These are phyloP conservation scores for Rhopalosiphum nymphaeae DNA, from an alignment of 2,888 invertebrate species.

Conservation along the genomic window DNA sequence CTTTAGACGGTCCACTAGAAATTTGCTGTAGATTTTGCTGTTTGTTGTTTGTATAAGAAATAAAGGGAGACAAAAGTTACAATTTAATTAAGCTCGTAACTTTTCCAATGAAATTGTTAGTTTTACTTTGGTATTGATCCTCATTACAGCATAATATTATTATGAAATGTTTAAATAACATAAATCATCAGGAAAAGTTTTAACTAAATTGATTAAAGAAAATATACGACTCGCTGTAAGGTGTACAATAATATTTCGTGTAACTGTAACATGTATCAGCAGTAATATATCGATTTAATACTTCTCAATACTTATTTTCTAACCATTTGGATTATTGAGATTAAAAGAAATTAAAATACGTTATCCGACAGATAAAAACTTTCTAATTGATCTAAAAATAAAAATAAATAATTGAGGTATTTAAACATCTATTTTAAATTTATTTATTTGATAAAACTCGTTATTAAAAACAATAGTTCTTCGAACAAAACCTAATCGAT, in stretches of 20 bases:
- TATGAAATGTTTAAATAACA: background rate
- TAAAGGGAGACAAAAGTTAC: background rate
- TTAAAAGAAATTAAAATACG: background rate
- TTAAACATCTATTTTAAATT: background rate
- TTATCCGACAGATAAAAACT: background rate
- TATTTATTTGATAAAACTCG: background rate
- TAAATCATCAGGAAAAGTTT: slow-evolving; percentile 8
- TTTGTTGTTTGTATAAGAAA: background rate
- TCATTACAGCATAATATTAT: background rate
- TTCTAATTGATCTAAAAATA: background rate
- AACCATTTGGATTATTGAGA: background rate
- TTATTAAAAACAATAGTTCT: background rate
- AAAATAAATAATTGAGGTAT: background rate
- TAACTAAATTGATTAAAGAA: background rate
- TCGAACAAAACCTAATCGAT: background rate
- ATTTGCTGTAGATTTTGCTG: background rate
- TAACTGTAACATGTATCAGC: background rate
- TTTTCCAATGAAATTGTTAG: slow-evolving; percentile 12
- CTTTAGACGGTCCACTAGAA: background rate
- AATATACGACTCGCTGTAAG: background rate
- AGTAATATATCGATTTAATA: background rate
- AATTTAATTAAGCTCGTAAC: background rate
- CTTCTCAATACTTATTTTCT: background rate
- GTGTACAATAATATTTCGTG: background rate
- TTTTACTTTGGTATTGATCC: background rate